Evolutionary conservation across 2,888 invertebrate species (phyloP), one percentile per base, ranked within the genome.

Genomic region (Xanthorhoe designata): DNA sequence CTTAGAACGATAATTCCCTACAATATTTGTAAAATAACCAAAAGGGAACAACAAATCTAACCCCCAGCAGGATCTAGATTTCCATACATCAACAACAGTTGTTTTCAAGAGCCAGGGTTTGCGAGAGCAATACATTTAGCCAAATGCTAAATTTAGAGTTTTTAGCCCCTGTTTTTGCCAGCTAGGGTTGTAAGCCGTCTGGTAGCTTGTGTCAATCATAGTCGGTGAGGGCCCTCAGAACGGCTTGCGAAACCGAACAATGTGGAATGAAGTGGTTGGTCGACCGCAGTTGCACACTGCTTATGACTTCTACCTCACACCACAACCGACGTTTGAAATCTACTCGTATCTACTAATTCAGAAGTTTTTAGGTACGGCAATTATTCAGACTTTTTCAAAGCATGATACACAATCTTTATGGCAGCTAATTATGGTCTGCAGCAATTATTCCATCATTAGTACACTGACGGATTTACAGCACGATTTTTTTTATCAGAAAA

Each of bases 191-290:
- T 81, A 79, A 84, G 84, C 83, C 85, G 77, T 74, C 73, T 74
- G 66, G 71, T 70, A 64, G 70, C 80, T 85, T 87, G 91, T 87
- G 85, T 86, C 90, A 88, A 90, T 88, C 85, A 86, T 83, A 83
- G 81, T 80, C 73, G 78, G 72, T 80, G 76, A 91, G 89, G 73
- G 83, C 83, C 78, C 87, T 90, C 75, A 76, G 35, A 87, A 81
- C 45, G 63, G 67, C 83, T 86, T 87, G 85, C 87, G 75, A 82
- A 83, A 84, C 82, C 79, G 87, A 88, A 92, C 90, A 92, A 92
- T 90, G 86, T 79, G 81, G 78, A 86, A 86, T 88, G 83, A 81
- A 86, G 87, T 87, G 82, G 80, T 68, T 72, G 82, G 80, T 62
- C 73, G 80, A 82, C 82, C 79, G 78, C 82, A 83, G 82, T 80